These are phyloP conservation scores for Chymomyza caudatula DNA, from an alignment of 2,888 invertebrate genomes.

Conservation along the genomic window DNA sequence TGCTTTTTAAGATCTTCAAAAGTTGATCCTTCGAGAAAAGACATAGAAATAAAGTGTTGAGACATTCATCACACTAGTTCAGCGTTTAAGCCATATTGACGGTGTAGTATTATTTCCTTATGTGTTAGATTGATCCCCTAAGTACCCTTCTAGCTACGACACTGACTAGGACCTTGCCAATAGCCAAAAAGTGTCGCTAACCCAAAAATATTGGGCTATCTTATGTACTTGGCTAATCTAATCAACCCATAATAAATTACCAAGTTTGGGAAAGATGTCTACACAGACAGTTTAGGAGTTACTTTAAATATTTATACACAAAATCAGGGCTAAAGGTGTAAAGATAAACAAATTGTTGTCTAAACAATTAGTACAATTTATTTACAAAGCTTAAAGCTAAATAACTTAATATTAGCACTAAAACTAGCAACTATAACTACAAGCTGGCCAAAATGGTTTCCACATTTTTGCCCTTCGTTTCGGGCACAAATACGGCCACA, in stretches of 20 bases:
- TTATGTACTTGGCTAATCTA: neutral
- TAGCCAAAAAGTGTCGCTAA: neutral
- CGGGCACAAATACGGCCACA: slow-evolving; percentile 70
- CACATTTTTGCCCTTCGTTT: slow-evolving; percentile 75
- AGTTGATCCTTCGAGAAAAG: no score
- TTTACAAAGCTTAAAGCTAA: neutral
- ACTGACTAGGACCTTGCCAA: no score
- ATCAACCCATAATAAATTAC: neutral
- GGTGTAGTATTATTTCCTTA: no score
- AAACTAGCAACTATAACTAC: slow-evolving; percentile 28
- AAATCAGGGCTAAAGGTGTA: neutral
- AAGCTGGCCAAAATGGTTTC: slow-evolving; percentile 68
- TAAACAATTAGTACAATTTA: no score
- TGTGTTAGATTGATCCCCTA: no score
- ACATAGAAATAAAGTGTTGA: no score
- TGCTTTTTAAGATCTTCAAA: no score
- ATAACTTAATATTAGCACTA: neutral
- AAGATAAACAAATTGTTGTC: neutral
- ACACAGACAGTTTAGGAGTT: neutral
- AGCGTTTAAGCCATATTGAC: no score
- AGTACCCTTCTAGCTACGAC: no score
- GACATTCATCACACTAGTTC: no score
- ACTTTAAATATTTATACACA: neutral
- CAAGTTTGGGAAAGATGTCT: neutral
- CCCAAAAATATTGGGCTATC: neutral